A percentile compares a stretch with the other conserved stretches of the same genome.
These are phyloP conservation scores for Halocynthia roretzi DNA, from an alignment of 23 tunicate genomes.

Conservation along the genomic window DNA sequence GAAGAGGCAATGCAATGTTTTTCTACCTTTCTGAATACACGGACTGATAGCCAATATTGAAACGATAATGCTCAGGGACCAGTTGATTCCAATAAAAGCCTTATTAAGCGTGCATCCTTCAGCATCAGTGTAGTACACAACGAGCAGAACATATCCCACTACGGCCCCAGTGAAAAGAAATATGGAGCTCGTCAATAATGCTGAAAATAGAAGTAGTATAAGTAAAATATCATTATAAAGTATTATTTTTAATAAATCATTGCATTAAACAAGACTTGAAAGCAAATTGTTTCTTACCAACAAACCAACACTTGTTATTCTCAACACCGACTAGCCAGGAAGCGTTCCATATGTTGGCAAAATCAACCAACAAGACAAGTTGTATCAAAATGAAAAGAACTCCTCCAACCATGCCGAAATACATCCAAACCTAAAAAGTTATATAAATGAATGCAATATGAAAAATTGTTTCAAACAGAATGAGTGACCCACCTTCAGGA, in stretches of 20 bases:
- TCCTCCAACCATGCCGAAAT: conserved; percentile 42
- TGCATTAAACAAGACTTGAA: too few relatives aligned
- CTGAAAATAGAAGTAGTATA: conserved; percentile 2
- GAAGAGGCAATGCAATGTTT: background rate
- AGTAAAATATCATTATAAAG: background rate
- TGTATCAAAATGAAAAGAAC: conserved; percentile 24
- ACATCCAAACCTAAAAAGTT: conserved; percentile 26
- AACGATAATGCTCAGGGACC: conserved; percentile 17
- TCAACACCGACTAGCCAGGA: conserved; percentile 20
- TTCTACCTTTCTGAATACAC: conserved; percentile 19
- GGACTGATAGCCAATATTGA: conserved; percentile 28
- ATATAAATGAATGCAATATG: background rate
- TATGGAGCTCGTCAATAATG: conserved; percentile 1
- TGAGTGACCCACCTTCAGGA: conserved; percentile 8
- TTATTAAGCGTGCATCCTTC: conserved; percentile 21
- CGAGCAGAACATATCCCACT: conserved; percentile 18
- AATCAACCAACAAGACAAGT: conserved; percentile 28
- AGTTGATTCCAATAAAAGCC: conserved; percentile 28
- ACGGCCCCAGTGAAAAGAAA: conserved; percentile 1
- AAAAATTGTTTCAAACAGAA: background rate
- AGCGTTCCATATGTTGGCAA: conserved; percentile 28
- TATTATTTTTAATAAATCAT: background rate
- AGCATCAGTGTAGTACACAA: conserved; percentile 21
- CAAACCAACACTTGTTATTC: conserved; percentile 31
- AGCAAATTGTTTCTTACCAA: background rate